Evolutionary conservation across 2,797 vertebrate species (phyloP).

Genomic region (Poecilia picta): DNA sequence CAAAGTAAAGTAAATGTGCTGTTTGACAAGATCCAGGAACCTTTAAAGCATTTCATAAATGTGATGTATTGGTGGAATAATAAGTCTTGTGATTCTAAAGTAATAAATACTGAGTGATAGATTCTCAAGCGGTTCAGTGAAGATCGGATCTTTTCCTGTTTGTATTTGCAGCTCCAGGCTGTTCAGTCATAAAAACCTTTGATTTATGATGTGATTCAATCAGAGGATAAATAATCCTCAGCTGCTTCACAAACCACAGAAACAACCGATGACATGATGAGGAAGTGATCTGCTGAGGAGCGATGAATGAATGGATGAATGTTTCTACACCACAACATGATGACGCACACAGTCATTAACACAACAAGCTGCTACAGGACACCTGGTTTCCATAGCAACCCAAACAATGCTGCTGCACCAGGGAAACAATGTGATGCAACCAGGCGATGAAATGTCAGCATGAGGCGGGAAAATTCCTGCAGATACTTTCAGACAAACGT

Average conservation of each 20-base stretch:
- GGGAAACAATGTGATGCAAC: not conserved
- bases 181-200: not conserved
- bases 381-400: not conserved
- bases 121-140: not conserved
- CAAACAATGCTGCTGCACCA: not conserved
- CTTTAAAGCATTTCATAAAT: too few species aligned
- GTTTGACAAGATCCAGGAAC: too few species aligned
- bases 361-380: not conserved
- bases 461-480: not conserved
- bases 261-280: not conserved
- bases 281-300: not conserved
- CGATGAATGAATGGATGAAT: conserved; percentile 22
- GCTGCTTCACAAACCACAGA: conserved; percentile 30
- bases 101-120: too few species aligned
- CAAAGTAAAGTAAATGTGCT: too few species aligned
- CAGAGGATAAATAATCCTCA: not conserved
- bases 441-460: not conserved
- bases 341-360: conserved; percentile 13
- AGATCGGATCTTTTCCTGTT: not conserved
- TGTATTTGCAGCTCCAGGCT: not conserved
- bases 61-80: too few species aligned
- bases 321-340: conserved; percentile 7
- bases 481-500: not conserved
- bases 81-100: too few species aligned
- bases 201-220: not conserved